Conservation (phyloP, 2,888 invertebrate genomes). For the Koerneria pararmatus region DNA sequence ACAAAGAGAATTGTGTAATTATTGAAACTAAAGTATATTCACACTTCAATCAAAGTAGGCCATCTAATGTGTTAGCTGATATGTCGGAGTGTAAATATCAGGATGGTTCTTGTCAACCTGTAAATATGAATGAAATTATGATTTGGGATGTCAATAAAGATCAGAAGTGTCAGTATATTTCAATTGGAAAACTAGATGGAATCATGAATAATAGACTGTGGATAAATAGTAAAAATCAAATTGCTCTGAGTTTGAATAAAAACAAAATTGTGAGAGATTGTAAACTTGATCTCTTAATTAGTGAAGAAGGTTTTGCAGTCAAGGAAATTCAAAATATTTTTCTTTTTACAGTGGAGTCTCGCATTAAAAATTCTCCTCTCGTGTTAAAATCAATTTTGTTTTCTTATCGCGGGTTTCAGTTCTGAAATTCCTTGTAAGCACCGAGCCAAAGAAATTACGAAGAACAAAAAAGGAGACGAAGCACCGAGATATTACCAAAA, state of each 20-base stretch:
- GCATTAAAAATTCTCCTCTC: too few relatives aligned
- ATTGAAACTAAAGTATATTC: slow-evolving; percentile 43
- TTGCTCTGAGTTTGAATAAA: slow-evolving; percentile 29
- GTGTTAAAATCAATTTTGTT: too few relatives aligned
- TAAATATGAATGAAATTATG: slow-evolving; percentile 40
- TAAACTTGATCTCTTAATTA: slow-evolving; percentile 21
- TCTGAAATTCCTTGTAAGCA: too few relatives aligned
- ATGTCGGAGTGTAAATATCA: slow-evolving; percentile 35
- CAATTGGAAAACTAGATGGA: slow-evolving; percentile 37
- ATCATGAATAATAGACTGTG: slow-evolving; percentile 30
- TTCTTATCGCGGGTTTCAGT: too few relatives aligned
- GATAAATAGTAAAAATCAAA: slow-evolving; percentile 36
- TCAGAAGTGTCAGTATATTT: slow-evolving; percentile 36
- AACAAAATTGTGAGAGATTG: slow-evolving; percentile 27
- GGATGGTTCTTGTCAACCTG: slow-evolving; percentile 34
- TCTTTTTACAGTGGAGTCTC: too few relatives aligned
- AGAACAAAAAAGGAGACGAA: too few relatives aligned
- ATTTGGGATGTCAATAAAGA: slow-evolving; percentile 39
- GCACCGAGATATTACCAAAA: too few relatives aligned
- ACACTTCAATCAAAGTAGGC: slow-evolving; percentile 37
- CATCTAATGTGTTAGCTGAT: slow-evolving; percentile 33
- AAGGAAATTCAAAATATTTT: too few relatives aligned
- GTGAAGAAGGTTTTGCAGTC: slow-evolving; percentile 31
- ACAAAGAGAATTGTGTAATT: slow-evolving; percentile 41
- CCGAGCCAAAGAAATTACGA: too few relatives aligned